Percentiles rank a stretch among this genome's conserved stretches.
Conservation (phyloP, 2,797 vertebrate genomes). For the Macrochelys suwanniensis region DNA sequence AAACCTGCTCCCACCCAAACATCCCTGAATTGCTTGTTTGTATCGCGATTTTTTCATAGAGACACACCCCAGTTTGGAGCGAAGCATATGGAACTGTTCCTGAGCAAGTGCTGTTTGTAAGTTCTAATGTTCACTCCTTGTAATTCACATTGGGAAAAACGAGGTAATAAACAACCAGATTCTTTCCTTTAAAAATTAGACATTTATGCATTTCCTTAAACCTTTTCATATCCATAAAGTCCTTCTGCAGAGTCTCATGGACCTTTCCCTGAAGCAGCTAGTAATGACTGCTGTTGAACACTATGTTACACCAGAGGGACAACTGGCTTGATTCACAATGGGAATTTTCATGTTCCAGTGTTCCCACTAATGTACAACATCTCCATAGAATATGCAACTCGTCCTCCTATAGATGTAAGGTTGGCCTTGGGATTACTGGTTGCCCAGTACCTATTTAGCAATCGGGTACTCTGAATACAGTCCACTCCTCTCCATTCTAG, state of each 20-base stretch:
- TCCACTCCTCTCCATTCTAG: too few species aligned
- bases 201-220: not conserved
- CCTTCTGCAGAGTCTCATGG: not conserved
- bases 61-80: constrained; percentile 12
- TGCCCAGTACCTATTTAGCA: not conserved
- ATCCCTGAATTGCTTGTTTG: constrained; percentile 1
- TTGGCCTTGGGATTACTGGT: not conserved
- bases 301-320: not conserved
- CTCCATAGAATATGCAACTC: not conserved
- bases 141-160: not conserved
- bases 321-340: not conserved
- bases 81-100: not conserved
- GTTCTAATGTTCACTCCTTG: not conserved
- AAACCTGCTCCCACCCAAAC: constrained; percentile 34
- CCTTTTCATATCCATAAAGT: not conserved
- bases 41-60: constrained; percentile 53
- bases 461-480: not conserved
- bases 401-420: not conserved
- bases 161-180: not conserved
- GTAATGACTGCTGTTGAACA: not conserved
- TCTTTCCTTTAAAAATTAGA: not conserved
- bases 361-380: not conserved
- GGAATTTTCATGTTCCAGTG: not conserved
- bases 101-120: not conserved
- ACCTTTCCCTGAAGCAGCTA: not conserved